These are phyloP conservation scores for Lasioglossum baleicum DNA, from an alignment of 1,140 invertebrate genomes.

Conservation along the genomic window DNA sequence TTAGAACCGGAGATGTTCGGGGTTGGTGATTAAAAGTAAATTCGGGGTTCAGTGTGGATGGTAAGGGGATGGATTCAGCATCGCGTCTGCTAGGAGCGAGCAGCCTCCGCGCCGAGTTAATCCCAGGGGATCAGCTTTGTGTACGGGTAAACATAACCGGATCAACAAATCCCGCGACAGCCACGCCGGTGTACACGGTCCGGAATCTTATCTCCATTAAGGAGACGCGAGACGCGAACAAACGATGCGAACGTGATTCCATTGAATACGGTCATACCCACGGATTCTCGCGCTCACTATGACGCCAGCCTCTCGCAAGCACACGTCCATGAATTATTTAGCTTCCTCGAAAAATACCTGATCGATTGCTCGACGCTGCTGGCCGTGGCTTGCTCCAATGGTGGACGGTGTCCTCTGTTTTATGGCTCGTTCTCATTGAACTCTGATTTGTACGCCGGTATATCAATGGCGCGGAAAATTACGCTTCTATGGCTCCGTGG, in stretches of 20 bases:
- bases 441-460: too few relatives aligned
- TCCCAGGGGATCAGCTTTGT: slow-evolving; percentile 31
- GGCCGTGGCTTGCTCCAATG: too few relatives aligned
- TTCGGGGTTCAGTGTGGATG: not conserved
- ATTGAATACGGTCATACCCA: slow-evolving; percentile 10
- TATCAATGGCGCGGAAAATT: too few relatives aligned
- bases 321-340: slow-evolving; percentile 18
- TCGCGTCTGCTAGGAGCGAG: not conserved
- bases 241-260: slow-evolving; percentile 38
- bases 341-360: not conserved
- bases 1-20: slow-evolving; percentile 3
- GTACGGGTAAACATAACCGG: slow-evolving; percentile 43
- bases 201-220: slow-evolving; percentile 48
- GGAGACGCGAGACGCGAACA: slow-evolving; percentile 25
- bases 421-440: too few relatives aligned
- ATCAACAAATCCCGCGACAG: slow-evolving; percentile 29
- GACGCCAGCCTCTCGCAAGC: not conserved
- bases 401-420: too few relatives aligned
- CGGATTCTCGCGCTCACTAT: slow-evolving; percentile 5
- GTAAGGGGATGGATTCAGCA: not conserved
- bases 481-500: too few relatives aligned
- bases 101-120: slow-evolving; percentile 21
- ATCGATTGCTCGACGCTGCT: not conserved
- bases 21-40: slow-evolving; percentile 13
- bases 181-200: not conserved